Evolutionary conservation across 2,888 invertebrate species (phyloP).

Genomic region (Mimumesa dahlbomi): DNA sequence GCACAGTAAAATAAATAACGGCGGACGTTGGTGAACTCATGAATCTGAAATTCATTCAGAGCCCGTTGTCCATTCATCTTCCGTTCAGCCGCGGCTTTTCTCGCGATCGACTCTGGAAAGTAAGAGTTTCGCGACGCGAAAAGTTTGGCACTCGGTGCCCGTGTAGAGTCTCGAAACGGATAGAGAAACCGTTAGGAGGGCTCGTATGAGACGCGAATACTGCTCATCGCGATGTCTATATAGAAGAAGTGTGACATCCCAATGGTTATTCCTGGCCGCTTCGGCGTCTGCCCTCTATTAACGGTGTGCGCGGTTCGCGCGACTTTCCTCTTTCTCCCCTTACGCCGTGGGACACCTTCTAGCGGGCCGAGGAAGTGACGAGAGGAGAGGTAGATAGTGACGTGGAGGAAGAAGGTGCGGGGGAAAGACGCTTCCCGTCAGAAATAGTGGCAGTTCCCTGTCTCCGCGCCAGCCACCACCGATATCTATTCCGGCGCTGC

Average conservation of each 20-base stretch:
- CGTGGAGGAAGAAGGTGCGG: slow-evolving; percentile 44
- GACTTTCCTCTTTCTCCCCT: slow-evolving; percentile 47
- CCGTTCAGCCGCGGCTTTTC: background rate
- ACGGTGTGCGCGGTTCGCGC: slow-evolving; percentile 60
- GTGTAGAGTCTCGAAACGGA: background rate
- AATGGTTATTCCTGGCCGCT: slow-evolving; percentile 78
- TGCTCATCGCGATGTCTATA: slow-evolving; percentile 71
- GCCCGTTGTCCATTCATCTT: background rate
- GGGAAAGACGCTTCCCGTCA: slow-evolving; percentile 73
- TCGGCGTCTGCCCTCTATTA: slow-evolving; percentile 73
- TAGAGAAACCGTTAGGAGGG: slow-evolving; percentile 24
- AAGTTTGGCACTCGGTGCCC: background rate
- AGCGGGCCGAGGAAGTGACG: slow-evolving; percentile 11
- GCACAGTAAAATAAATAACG: slow-evolving; percentile 40
- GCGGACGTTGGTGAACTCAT: slow-evolving; percentile 13
- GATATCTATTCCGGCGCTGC: slow-evolving; percentile 82
- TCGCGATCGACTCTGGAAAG: slow-evolving; percentile 18
- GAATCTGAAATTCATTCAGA: background rate
- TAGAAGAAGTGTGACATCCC: slow-evolving; percentile 80
- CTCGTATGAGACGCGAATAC: slow-evolving; percentile 65
- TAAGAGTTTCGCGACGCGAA: slow-evolving; percentile 2
- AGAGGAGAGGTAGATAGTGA: slow-evolving; percentile 12
- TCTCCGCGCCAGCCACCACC: slow-evolving; percentile 81
- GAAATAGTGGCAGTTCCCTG: slow-evolving; percentile 81
- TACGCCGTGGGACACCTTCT: slow-evolving; percentile 32